phyloP scores from a whole-genome alignment of 2,113 vertebrate genomes.

The Isichthys henryi region DNA sequence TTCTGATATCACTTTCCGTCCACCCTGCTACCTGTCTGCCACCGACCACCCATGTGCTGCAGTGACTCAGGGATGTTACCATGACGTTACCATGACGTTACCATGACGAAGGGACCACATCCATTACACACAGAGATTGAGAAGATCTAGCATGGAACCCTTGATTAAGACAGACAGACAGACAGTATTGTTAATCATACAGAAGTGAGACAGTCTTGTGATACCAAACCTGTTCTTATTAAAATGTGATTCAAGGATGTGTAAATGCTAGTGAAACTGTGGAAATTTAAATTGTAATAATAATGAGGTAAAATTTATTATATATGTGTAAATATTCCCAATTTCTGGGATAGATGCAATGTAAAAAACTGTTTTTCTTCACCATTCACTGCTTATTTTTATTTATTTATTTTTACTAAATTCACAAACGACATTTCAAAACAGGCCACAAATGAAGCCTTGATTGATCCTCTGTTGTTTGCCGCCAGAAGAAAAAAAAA shows the following conservation, averaged over 20 bases:
- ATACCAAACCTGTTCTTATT: background rate
- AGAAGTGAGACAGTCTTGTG: background rate
- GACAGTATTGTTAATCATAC: background rate
- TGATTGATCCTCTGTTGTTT: background rate
- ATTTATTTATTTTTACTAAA: background rate
- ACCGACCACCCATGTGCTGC: background rate
- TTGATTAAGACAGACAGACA: background rate
- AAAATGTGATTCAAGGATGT: background rate
- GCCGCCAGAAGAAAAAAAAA: background rate
- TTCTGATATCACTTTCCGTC: background rate
- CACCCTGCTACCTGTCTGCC: background rate
- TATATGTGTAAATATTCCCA: background rate
- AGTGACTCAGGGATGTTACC: background rate
- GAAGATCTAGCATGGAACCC: background rate
- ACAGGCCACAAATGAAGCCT: background rate
- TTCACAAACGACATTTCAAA: background rate
- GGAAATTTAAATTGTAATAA: background rate
- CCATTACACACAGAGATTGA: background rate
- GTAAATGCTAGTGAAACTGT: background rate
- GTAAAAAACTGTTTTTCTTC: background rate
- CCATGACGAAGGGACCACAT: background rate
- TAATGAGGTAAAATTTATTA: background rate
- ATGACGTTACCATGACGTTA: background rate
- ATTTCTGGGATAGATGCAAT: background rate
- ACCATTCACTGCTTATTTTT: background rate